Evolutionary conservation across 2,888 invertebrate genomes (phyloP), one percentile per base, ranked within the genome.

Genomic region (Capitulum mitella): DNA sequence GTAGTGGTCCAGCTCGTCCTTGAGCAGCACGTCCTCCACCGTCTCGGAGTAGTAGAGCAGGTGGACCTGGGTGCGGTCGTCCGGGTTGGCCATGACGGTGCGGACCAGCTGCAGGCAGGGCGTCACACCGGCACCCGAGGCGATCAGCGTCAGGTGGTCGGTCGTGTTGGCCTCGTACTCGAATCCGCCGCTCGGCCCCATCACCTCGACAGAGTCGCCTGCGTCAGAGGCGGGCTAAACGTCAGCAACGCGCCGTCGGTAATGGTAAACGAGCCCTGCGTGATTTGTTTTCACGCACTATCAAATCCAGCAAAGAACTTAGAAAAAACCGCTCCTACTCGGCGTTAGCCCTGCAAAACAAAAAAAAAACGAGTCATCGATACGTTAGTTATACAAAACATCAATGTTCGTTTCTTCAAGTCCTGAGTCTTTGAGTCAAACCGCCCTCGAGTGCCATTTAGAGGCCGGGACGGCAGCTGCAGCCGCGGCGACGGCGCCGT

Each of bases 121-220:
- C 14, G 82, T 82, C 76, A 82, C 79, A 1, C 82, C 82, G 12
- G 80, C 81, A 0, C 82, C 82, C 8, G 81, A 81, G 5, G 80
- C 81, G 37, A 82, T 58, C 22, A 82, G 78, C 0, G 81, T 81
- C 77, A 82, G 48, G 37, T 81, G 75, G n/a, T 82, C 80, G 78
- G 82, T 58, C 74, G 78, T 76, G 61, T 78, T 81, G 12, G 80
- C 64, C 19, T 61, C 32, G 77, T 81, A 81, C 70, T 82, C 82
- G 61, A 82, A 82, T 3, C 82, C 82, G 32, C 82, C 82, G 76
- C 81, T 80, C 26, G 82, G 82, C 10, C 82, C 81, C n/a, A 79
- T 79, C 77, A 82, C 80, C 54, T 80, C 79, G 5, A 82, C 78
- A 6, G 61, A 64, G 29, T 82, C 82, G 10, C 81, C 82, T 81